Evolutionary conservation across 92 coral and sea anemone species (phyloP), one percentile per base, ranked within the genome.

Genomic region (Scolanthus callimorphus): DNA sequence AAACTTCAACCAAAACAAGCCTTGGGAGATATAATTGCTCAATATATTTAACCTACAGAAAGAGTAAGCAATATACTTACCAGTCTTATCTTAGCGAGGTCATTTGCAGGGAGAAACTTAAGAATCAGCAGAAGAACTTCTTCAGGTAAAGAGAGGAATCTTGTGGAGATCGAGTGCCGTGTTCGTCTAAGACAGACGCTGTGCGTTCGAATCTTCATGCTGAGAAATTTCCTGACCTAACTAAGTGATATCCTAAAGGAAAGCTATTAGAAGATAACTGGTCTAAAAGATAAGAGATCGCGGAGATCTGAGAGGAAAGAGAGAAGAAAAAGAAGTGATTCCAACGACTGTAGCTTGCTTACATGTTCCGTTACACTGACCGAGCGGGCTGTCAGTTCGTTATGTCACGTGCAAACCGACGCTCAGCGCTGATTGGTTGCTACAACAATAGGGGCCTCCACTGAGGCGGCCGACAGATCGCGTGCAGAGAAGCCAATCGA

Each of bases 141-240:
- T 59, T 94, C 99, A 2, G 96, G 99, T 17, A 94, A 50, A 39
- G 79, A 77, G 51, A 90, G 78, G 44, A 94, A 72, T 51, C 87
- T 56, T 17, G 73, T 49, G 27, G 82, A 58, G 29, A 49, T 39
- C 57, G 78, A 57, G 71, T 81, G 65, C 38, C 89, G 80, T 63
- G 88, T 62, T 47, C 74, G 76, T 57, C 86, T 50, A 25, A 66
- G 64, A 73, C 62, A 59, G 19, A 55, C 62, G 52, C 64, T 61
- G 37, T 80, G 84, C 24, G 80, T 56, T 70, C 90, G 84, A 73
- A 88, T 84, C 69, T 58, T 78, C 96, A 88, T 88, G 50, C 47
- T 69, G 62, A 29, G 28, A 26, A 17, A 46, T 46, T 4, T 46
- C 41, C 8, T 34, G 41, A 34, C n/a, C n/a, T n/a, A 34, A 34